phyloP scores from a whole-genome alignment of 92 coral and sea anemone genomes.

The Porites lobata region DNA sequence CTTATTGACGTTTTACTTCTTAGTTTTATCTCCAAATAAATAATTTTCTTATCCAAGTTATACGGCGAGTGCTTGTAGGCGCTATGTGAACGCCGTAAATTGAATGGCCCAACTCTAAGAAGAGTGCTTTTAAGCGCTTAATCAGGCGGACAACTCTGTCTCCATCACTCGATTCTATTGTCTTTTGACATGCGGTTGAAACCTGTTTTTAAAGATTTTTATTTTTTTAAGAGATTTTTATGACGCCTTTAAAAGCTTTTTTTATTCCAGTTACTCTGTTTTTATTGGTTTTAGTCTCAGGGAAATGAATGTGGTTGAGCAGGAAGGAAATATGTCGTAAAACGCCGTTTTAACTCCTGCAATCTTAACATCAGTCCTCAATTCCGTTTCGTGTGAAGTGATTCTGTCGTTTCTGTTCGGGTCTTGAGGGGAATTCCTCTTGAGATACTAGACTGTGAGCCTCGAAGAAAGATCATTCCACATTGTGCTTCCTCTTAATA shows the following conservation, averaged over 20 bases:
- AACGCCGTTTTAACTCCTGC: too few relatives aligned
- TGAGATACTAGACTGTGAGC: too few relatives aligned
- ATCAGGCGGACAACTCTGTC: background rate
- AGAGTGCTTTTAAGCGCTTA: conserved; percentile 85
- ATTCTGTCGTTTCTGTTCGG: background rate
- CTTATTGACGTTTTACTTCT: background rate
- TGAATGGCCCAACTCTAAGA: conserved; percentile 44
- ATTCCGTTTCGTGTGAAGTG: background rate
- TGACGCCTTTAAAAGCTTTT: too few relatives aligned
- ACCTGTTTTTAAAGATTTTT: conserved; percentile 16
- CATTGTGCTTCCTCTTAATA: conserved; percentile 15
- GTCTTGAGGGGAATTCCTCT: too few relatives aligned
- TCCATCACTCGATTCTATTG: conserved; percentile 25
- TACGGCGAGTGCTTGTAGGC: conserved; percentile 69
- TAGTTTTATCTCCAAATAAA: background rate
- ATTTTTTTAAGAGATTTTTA: background rate
- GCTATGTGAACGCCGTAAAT: conserved; percentile 38
- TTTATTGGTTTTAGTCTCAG: too few relatives aligned
- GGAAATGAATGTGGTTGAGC: too few relatives aligned
- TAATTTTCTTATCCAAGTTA: background rate
- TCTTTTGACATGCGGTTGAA: conserved; percentile 4
- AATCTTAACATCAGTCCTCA: background rate
- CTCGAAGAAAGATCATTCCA: too few relatives aligned
- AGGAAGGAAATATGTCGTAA: too few relatives aligned
- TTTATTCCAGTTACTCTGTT: background rate